Percentiles rank a stretch among this genome's conserved stretches.
Conservation (phyloP, 2,888 invertebrate genomes). For the Alentia gelatinosa region DNA sequence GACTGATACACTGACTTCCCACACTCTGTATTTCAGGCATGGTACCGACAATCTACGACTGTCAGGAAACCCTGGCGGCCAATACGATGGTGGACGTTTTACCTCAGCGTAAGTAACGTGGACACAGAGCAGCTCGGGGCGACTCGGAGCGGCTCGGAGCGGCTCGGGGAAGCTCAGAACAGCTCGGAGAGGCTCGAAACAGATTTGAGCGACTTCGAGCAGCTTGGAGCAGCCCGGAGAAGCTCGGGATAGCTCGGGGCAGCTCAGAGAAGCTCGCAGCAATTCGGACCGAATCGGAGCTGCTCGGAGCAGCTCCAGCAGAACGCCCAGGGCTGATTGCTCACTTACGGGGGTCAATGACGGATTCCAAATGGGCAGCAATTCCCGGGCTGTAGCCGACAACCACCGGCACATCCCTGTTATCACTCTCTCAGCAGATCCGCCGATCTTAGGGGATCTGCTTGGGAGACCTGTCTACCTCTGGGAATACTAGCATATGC, state of each 20-base stretch:
- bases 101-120: slow-evolving; percentile 29
- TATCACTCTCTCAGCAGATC: slow-evolving; percentile 3
- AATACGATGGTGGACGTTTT: slow-evolving; percentile 25
- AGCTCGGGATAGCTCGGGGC: background rate
- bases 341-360: background rate
- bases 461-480: background rate
- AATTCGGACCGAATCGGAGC: background rate
- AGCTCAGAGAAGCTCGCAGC: background rate
- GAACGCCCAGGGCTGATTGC: background rate
- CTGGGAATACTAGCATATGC: background rate
- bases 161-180: background rate
- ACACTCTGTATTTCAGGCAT: slow-evolving; percentile 4
- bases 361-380: slow-evolving; percentile 5
- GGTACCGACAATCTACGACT: slow-evolving; percentile 32
- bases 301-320: background rate
- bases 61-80: slow-evolving; percentile 23
- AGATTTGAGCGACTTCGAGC: background rate
- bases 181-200: background rate
- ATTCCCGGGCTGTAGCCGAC: background rate
- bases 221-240: background rate
- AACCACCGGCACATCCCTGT: background rate
- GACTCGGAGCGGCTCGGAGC: background rate
- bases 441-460: background rate
- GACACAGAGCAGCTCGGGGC: background rate
- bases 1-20: background rate